Percentiles rank a stretch among this genome's conserved stretches.
These are phyloP conservation scores for Arion vulgaris DNA, from an alignment of 1,140 invertebrate species.

Conservation along the genomic window DNA sequence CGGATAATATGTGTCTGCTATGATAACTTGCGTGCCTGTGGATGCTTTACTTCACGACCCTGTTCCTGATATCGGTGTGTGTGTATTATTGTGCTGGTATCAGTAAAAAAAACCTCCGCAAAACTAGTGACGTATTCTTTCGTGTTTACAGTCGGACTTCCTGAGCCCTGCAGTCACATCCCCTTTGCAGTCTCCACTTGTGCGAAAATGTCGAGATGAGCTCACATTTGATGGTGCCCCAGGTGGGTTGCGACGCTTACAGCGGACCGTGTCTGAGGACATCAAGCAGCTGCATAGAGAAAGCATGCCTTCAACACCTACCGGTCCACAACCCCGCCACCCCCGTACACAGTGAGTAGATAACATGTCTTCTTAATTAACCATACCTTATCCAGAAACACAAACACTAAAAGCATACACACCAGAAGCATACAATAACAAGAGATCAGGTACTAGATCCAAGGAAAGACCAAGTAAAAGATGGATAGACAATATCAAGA, in stretches of 20 bases:
- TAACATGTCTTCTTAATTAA: neutral
- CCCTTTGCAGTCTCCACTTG: constrained; percentile 58
- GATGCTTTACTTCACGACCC: too few species aligned
- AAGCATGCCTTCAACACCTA: constrained; percentile 70
- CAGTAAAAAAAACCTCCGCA: neutral
- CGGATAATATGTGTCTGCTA: too few species aligned
- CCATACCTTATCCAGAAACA: too few species aligned
- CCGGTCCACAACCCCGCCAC: constrained; percentile 43
- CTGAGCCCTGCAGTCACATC: constrained; percentile 54
- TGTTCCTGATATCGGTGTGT: too few species aligned
- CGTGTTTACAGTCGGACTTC: constrained; percentile 60
- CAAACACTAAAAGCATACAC: too few species aligned
- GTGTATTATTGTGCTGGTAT: too few species aligned
- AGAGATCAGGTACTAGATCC: too few species aligned
- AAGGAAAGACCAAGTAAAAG: too few species aligned
- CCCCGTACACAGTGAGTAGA: constrained; percentile 59
- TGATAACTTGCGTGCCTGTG: too few species aligned
- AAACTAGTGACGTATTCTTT: neutral
- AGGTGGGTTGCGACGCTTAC: constrained; percentile 66
- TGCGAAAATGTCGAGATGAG: constrained; percentile 62
- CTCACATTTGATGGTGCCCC: constrained; percentile 58
- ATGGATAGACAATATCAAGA: too few species aligned
- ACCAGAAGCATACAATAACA: too few species aligned
- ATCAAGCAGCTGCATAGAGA: constrained; percentile 68
- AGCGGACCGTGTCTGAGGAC: constrained; percentile 73